A percentile compares a stretch with the other conserved stretches of the same genome.
phyloP scores from a whole-genome alignment of 2,888 invertebrate species.

The Globia sparganii region DNA sequence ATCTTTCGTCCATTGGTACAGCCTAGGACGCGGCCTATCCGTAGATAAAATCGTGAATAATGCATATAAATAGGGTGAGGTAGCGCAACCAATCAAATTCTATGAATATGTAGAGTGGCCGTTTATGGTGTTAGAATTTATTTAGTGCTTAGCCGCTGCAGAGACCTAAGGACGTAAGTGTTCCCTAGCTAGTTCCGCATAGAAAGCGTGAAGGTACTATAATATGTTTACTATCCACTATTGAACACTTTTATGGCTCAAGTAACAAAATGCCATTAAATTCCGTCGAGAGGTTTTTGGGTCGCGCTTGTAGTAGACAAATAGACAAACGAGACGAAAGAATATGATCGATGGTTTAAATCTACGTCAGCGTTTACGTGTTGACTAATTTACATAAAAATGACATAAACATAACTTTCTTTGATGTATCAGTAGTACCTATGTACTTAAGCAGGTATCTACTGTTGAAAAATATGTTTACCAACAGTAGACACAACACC shows the following conservation, averaged over 20 bases:
- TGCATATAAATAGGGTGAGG: slow-evolving; percentile 58
- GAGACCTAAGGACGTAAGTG: slow-evolving; percentile 26
- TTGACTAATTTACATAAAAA: slow-evolving; percentile 28
- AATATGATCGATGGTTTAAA: slow-evolving; percentile 42
- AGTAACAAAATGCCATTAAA: slow-evolving; percentile 52
- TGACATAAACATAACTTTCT: slow-evolving; percentile 11
- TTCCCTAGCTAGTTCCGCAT: slow-evolving; percentile 48
- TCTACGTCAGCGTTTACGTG: slow-evolving; percentile 13
- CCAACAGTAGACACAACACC: background rate
- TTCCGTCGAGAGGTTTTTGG: slow-evolving; percentile 40
- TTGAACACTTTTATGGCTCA: slow-evolving; percentile 38
- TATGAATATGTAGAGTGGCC: slow-evolving; percentile 59
- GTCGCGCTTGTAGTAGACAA: slow-evolving; percentile 19
- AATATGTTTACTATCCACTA: slow-evolving; percentile 34
- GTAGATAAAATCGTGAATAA: slow-evolving; percentile 62
- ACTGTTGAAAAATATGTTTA: slow-evolving; percentile 1
- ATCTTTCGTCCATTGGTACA: slow-evolving; percentile 19
- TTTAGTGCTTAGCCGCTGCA: slow-evolving; percentile 31
- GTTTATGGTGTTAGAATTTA: slow-evolving; percentile 58
- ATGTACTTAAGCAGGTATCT: background rate
- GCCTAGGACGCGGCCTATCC: slow-evolving; percentile 48
- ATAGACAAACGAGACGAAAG: slow-evolving; percentile 6
- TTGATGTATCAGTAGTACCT: background rate
- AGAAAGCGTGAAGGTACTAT: slow-evolving; percentile 45
- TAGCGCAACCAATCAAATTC: slow-evolving; percentile 59